Evolutionary conservation across 2,888 invertebrate species (phyloP), one percentile per base, ranked within the genome.

Genomic region (Lasioglossum lativentre): DNA sequence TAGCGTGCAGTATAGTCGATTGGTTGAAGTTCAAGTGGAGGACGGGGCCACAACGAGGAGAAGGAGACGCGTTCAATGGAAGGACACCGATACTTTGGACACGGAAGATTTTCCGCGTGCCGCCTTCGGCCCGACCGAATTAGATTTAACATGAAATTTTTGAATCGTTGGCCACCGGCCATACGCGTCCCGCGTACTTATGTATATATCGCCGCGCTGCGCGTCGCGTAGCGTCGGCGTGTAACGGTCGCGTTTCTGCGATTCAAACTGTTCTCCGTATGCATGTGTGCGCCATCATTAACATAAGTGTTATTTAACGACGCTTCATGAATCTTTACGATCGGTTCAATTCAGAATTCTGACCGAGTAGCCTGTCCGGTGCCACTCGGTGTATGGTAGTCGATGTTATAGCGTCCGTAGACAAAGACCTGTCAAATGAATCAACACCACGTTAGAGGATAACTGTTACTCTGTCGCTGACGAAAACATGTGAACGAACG

Each of bases 251-350:
- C 68, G 75, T 85, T 78, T 86, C 78, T 80, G 80, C 71, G 80
- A 78, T 78, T 72, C 45, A 42, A 74, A 59, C 63, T 14, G 40
- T 78, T 80, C 45, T 19, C 27, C 40, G 40, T 72, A 23, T 59
- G 38, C 56, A 66, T 66, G 34, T 80, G 52, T 40, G 63, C 45
- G 34, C 75, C 75, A 72, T 80, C 75, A 85, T 86, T 86, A 86
- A 76, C 82, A 86, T 85, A 86, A 82, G 86, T 77, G 85, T 82
- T 82, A 85, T 82, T 85, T 82, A 82, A 86, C 82, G 76, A 81
- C 77, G 63, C 78, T 71, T 85, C 52, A 80, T 73, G 85, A 86
- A 85, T 82, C 79, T 85, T 85, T 82, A 82, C 86, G 85, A 75
- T 82, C 79, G 74, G 68, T 71, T 82, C 82, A 82, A 79, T 82